A percentile compares a stretch with the other conserved stretches of the same genome.
Conservation (phyloP, 2,797 vertebrate genomes). For the Lithobates sylvaticus region DNA sequence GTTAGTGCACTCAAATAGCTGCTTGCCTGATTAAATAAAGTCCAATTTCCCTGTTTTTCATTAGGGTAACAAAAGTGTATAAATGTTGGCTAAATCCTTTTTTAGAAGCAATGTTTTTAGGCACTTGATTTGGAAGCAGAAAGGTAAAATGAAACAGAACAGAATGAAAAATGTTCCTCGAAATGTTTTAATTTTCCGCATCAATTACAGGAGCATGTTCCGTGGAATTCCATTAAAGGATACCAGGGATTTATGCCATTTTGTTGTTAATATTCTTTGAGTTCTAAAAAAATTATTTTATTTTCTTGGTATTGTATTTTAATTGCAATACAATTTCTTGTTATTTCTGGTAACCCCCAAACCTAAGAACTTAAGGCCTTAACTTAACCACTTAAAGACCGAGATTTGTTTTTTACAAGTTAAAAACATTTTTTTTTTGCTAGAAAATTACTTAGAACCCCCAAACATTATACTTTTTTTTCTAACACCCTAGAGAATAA, state of each 20-base stretch:
- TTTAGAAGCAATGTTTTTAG: constrained; percentile 16
- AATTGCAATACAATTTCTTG: background rate
- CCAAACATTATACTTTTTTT: too few relatives aligned
- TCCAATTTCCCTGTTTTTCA: background rate
- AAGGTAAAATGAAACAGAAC: constrained; percentile 1
- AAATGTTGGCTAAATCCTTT: background rate
- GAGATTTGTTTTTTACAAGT: too few relatives aligned
- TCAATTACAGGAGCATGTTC: constrained; percentile 15
- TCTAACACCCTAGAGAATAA: too few relatives aligned
- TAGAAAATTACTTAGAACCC: too few relatives aligned
- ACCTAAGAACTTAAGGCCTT: too few relatives aligned
- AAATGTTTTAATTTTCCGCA: constrained; percentile 30
- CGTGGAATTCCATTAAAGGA: constrained; percentile 6
- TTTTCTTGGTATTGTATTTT: background rate
- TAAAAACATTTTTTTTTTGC: too few relatives aligned
- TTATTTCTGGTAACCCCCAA: too few relatives aligned
- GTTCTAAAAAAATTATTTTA: background rate
- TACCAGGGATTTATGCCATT: background rate
- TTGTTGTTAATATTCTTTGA: constrained; percentile 9
- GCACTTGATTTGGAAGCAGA: constrained; percentile 11
- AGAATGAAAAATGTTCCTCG: background rate
- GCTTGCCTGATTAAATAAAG: too few relatives aligned
- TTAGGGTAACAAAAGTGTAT: constrained; percentile 8
- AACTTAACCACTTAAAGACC: too few relatives aligned
- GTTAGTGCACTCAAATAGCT: too few relatives aligned